These are phyloP conservation scores for Ormyrus rosae DNA, from an alignment of 2,888 invertebrate species.

Conservation along the genomic window DNA sequence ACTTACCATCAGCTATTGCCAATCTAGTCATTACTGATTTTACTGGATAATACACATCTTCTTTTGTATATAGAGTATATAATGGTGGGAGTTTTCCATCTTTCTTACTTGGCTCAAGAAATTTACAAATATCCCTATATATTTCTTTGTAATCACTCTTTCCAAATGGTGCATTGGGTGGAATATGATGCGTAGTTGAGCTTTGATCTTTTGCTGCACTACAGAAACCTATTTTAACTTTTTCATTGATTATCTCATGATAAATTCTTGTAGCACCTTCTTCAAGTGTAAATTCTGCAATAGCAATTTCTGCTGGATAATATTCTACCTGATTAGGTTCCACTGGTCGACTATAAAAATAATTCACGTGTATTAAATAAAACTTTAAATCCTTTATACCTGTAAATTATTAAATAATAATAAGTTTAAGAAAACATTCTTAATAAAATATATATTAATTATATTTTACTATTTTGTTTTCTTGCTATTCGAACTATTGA, in stretches of 20 bases:
- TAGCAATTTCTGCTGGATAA: slow-evolving; percentile 78
- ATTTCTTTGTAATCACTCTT: slow-evolving; percentile 70
- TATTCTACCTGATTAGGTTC: slow-evolving; percentile 64
- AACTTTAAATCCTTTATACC: slow-evolving; percentile 65
- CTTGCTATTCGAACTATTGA: slow-evolving; percentile 54
- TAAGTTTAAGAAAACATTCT: not conserved
- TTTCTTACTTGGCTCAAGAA: slow-evolving; percentile 68
- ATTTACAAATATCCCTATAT: slow-evolving; percentile 73
- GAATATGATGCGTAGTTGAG: slow-evolving; percentile 76
- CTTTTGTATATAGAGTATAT: slow-evolving; percentile 68
- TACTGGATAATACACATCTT: slow-evolving; percentile 35
- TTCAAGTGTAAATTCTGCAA: slow-evolving; percentile 76
- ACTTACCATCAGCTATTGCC: slow-evolving; percentile 22
- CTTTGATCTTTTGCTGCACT: slow-evolving; percentile 75
- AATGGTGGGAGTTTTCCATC: slow-evolving; percentile 72
- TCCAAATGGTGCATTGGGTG: slow-evolving; percentile 70
- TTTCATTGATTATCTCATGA: slow-evolving; percentile 74
- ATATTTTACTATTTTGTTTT: slow-evolving; percentile 56
- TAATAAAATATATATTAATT: slow-evolving; percentile 3
- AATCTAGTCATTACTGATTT: slow-evolving; percentile 46
- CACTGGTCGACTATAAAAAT: slow-evolving; percentile 65
- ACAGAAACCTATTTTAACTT: slow-evolving; percentile 75
- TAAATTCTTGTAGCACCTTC: slow-evolving; percentile 72
- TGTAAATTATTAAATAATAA: slow-evolving; percentile 50
- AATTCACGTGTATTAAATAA: slow-evolving; percentile 72